Evolutionary conservation across 2,888 invertebrate species (phyloP), one percentile per base, ranked within the genome.

Genomic region (Serrognathus titanus): DNA sequence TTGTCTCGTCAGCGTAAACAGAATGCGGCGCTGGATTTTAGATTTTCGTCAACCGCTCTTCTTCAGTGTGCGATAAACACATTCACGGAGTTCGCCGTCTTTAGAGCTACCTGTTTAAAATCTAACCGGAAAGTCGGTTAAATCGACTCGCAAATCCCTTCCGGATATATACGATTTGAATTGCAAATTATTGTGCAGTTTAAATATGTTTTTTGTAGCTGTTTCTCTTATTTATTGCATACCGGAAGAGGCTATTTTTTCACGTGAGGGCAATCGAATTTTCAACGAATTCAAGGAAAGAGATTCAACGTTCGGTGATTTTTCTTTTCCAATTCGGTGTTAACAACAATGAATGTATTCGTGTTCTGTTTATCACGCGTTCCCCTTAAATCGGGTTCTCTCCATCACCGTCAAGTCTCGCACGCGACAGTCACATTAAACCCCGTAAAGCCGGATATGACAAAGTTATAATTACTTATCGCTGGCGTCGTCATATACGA

Each of bases 401-500:
- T 31, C 24, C 24, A 31, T 31, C 24, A 31, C 24, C 24, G 24
- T 31, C 24, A 31, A 31, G 24, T 31, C 7, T 31, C 24, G 24
- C 24, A 31, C 24, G 24, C 24, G 24, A 31, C 24, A 31, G 24
- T 31, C 24, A 31, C 24, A 31, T 31, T 31, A 31, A 31, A 31
- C 24, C 24, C 24, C 24, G 24, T 31, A 31, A 31, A 43, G n/a
- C 35, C 45, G 6, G 43, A 35, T 35, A 13, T 13, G 24, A 8
- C 24, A 43, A 51, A 51, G 51, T 51, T 51, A 51, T 51, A 51
- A 51, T 51, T 51, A 40, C 39, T 51, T 51, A 51, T 51, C 51
- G 13, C 24, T 31, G 13, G 45, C 12, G 24, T 45, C 45, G 12
- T 45, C 24, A 31, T 31, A 6, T 31, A 7, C 24, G 24, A 31